Conservation (phyloP, 2,797 vertebrate species). For the Heliangelus exortis region DNA sequence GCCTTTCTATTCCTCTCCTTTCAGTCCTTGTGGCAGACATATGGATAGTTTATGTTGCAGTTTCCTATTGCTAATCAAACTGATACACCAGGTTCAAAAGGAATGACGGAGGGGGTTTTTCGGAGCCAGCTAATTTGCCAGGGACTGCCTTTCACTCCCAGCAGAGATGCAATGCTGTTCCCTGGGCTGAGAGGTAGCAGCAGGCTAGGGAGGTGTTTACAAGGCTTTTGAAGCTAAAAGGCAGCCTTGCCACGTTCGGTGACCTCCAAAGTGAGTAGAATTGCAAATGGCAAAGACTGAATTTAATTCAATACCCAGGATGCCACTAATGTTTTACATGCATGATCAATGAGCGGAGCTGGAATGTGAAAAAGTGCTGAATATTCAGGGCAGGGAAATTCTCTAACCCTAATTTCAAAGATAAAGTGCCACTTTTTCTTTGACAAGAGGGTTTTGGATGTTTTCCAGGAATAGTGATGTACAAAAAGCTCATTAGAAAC, state of each 20-base stretch:
- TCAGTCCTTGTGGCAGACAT: rapidly evolving
- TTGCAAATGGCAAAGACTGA: constrained; percentile 50
- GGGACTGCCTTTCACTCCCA: background rate
- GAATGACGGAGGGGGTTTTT: background rate
- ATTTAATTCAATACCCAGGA: constrained; percentile 56
- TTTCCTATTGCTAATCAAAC: background rate
- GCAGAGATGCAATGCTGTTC: background rate
- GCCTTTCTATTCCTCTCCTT: background rate
- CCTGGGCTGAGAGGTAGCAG: constrained; percentile 6
- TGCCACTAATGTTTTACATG: constrained; percentile 42
- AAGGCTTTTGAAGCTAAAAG: constrained; percentile 41
- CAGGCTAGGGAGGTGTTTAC: constrained; percentile 29
- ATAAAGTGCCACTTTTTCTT: constrained; percentile 52
- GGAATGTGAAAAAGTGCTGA: constrained; percentile 51
- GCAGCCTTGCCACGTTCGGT: constrained; percentile 16
- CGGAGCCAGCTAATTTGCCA: constrained; percentile 27
- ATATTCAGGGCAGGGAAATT: constrained; percentile 60
- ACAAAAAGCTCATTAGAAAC: constrained; percentile 47
- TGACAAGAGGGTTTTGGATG: constrained; percentile 31
- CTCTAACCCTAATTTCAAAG: constrained; percentile 67
- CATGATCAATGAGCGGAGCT: constrained; percentile 62
- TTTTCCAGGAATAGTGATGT: constrained; percentile 39
- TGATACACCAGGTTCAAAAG: background rate
- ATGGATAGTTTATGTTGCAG: background rate
- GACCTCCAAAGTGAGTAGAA: constrained; percentile 65